Base-by-base conservation (phyloP, 37 sponge, comb jelly and placozoan genomes). In the Theonella swinhoei region DNA sequence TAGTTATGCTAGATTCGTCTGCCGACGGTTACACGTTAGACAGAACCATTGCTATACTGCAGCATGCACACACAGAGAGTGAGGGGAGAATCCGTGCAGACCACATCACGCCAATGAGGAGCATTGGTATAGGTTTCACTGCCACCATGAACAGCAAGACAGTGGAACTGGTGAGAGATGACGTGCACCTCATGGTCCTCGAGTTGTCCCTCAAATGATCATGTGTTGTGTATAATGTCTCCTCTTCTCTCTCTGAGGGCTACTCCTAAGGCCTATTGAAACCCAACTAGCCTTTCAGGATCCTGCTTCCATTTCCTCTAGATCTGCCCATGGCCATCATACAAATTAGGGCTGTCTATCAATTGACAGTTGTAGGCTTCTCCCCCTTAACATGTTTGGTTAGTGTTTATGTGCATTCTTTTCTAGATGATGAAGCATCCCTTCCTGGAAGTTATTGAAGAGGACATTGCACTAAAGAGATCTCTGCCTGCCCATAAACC, bases 101-200 rank as follows among this genome's bases (percentile, higher is more conserved):
- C 7, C 83, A 93, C 40, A 81, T 93, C 60, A 26, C 35, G 7
- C 31, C 59, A 8, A 36, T 89, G 35, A 40, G 88, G 31, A 42
- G 83, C 61, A 64, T 87, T 1, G 83, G 79, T 0, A 79, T 79
- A 33, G 94, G 94, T 30, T 89, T 93, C 47, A 77, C 74, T 30
- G 94, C 85, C 37, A 93, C 94, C 37, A 70, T 93, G 58, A 89
- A 78, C 68, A 35, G 59, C 38, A 74, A 82, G 54, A 75, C 85
- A n/a, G 76, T 93, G 7, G 64, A 58, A 23, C 40, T 87, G 83
- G 94, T 93, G 61, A 75, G 93, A 80, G n/a, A n/a, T n/a, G n/a
- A n/a, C n/a, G n/a, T n/a, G n/a, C n/a, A n/a, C n/a, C n/a, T n/a
- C n/a, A n/a, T n/a, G n/a, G n/a, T n/a, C n/a, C n/a, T n/a, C n/a